phyloP scores from a whole-genome alignment of 2,888 invertebrate species.

The Trissolcus japonicus region DNA sequence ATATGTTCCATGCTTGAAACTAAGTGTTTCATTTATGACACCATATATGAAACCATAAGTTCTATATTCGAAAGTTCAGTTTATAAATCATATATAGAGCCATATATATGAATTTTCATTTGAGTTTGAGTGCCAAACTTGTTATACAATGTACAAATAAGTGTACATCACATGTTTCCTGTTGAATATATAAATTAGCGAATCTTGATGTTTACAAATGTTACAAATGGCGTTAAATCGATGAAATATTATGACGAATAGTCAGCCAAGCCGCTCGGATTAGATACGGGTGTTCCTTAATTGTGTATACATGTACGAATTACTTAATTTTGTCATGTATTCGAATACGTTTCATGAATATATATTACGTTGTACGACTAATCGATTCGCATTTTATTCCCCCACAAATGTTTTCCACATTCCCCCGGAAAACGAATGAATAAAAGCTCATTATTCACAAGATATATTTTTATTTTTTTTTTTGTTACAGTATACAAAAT shows the following conservation, averaged over 20 bases:
- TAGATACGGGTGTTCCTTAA: constrained; percentile 5
- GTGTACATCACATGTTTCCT: neutral
- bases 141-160: constrained; percentile 3
- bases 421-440: neutral
- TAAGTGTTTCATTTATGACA: too few species aligned
- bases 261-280: neutral
- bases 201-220: constrained; percentile 10
- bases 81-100: too few species aligned
- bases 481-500: constrained; percentile 24
- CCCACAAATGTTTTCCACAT: neutral
- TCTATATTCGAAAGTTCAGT: too few species aligned
- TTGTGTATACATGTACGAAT: constrained; percentile 4
- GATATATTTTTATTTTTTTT: constrained; percentile 15
- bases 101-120: too few species aligned
- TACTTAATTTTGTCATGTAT: constrained; percentile 4
- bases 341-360: constrained; percentile 3
- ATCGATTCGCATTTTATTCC: neutral
- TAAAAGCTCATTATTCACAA: neutral
- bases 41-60: too few species aligned
- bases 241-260: constrained; percentile 1
- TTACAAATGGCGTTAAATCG: neutral
- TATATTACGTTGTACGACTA: neutral
- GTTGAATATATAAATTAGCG: constrained; percentile 11
- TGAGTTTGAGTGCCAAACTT: neutral
- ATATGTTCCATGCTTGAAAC: too few species aligned